phyloP scores from a whole-genome alignment of 2,888 invertebrate genomes.

The Psylliodes chrysocephalus region DNA sequence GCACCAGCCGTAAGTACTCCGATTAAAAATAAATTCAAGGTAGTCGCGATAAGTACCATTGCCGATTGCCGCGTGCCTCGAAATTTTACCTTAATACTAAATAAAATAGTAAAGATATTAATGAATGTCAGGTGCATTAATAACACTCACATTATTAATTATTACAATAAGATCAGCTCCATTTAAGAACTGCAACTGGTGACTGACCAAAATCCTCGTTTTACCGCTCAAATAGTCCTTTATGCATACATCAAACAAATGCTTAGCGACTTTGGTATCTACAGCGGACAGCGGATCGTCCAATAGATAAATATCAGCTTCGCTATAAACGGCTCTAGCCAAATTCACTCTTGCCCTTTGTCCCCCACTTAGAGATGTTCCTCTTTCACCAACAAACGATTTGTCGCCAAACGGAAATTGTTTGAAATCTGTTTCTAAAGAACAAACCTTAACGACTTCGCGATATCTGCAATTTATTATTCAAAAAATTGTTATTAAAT shows the following conservation, averaged over 20 bases:
- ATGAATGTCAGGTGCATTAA: not conserved
- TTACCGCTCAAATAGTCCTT: constrained; percentile 68
- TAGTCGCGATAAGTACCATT: no score
- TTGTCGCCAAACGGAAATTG: constrained; percentile 78
- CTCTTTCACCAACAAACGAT: constrained; percentile 82
- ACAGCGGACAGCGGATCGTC: constrained; percentile 87
- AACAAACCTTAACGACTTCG: constrained; percentile 71
- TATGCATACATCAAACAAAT: constrained; percentile 80
- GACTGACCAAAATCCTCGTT: constrained; percentile 83
- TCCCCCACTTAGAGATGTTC: constrained; percentile 82
- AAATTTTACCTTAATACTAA: no score
- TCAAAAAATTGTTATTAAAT: no score
- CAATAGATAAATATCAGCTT: constrained; percentile 80
- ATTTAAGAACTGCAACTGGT: constrained; percentile 83
- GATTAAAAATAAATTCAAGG: no score
- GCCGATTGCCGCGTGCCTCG: no score
- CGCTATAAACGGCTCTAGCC: constrained; percentile 80
- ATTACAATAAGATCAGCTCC: constrained; percentile 74
- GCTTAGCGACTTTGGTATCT: constrained; percentile 79
- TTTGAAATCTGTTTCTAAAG: constrained; percentile 75
- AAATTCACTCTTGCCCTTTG: constrained; percentile 84
- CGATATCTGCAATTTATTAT: no score
- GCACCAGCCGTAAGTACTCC: no score
- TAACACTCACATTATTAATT: constrained; percentile 70
- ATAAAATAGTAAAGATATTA: no score